Evolutionary conservation across 2,888 invertebrate genomes (phyloP).

Genomic region (Spilarctia lutea): DNA sequence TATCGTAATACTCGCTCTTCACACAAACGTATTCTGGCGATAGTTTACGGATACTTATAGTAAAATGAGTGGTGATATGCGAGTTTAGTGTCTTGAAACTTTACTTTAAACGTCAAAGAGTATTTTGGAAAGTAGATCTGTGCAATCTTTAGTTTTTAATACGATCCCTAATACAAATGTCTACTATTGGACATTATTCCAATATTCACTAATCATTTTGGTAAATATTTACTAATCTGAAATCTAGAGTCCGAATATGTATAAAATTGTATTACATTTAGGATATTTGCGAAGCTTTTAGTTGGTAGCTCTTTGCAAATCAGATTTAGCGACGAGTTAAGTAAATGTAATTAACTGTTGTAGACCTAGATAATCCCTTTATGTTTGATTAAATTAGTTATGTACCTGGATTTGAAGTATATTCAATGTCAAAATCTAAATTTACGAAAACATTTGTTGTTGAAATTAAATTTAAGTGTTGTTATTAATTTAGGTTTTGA

Average conservation of each 20-base stretch:
- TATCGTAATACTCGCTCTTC: no score
- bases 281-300: not conserved
- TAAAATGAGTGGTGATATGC: no score
- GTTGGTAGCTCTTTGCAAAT: not conserved
- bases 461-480: not conserved
- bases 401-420: not conserved
- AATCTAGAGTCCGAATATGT: not conserved
- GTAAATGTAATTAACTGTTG: not conserved
- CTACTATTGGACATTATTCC: no score
- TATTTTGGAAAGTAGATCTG: no score
- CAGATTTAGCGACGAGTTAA: not conserved
- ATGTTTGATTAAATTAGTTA: not conserved
- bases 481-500: not conserved
- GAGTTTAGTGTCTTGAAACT: no score
- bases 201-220: no score
- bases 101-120: no score
- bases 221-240: not conserved
- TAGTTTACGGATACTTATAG: no score
- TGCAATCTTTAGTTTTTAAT: no score
- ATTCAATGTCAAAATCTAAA: not conserved
- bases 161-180: no score
- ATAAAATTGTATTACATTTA: not conserved
- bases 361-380: not conserved
- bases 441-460: not conserved
- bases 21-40: no score